Conservation (phyloP, 2,797 vertebrate species). For the Catharus ustulatus region DNA sequence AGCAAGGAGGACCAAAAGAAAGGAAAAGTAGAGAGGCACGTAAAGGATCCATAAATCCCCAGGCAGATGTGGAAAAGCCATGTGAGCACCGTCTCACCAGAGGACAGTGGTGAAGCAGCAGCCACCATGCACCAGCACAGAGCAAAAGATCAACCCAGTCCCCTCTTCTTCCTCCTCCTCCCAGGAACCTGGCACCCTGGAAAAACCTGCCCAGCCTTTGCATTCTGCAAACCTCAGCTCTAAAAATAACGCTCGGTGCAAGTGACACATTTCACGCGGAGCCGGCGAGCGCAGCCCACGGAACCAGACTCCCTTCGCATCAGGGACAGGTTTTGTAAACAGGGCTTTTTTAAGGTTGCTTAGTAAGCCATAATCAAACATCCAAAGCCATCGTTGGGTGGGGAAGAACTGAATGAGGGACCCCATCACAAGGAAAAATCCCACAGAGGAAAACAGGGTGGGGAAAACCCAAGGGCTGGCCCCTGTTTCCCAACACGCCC, state of each 20-base stretch:
- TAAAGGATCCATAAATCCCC: neutral
- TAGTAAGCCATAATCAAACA: neutral
- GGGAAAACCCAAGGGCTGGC: neutral
- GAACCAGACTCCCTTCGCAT: slow-evolving; percentile 6
- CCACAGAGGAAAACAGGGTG: rapidly evolving
- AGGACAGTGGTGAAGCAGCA: neutral
- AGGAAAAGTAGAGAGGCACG: neutral
- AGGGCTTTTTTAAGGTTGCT: neutral
- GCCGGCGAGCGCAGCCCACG: slow-evolving; percentile 41
- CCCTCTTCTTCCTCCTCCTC: neutral
- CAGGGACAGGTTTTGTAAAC: slow-evolving; percentile 42
- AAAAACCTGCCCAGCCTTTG: slow-evolving; percentile 50
- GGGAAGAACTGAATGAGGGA: neutral
- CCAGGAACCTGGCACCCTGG: neutral
- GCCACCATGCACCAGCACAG: rapidly evolving
- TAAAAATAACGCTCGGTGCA: slow-evolving; percentile 35
- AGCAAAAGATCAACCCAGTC: neutral
- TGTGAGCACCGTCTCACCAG: rapidly evolving
- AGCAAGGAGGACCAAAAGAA: neutral
- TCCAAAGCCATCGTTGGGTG: neutral
- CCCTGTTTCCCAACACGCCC: rapidly evolving
- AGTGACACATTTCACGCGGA: slow-evolving; percentile 24
- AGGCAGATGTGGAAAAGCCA: rapidly evolving
- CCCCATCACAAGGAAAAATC: neutral
- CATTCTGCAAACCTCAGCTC: slow-evolving; percentile 42